A percentile compares a stretch with the other conserved stretches of the same genome.
phyloP scores from a whole-genome alignment of 2,888 invertebrate genomes.

The Caenorhabditis sp. region DNA sequence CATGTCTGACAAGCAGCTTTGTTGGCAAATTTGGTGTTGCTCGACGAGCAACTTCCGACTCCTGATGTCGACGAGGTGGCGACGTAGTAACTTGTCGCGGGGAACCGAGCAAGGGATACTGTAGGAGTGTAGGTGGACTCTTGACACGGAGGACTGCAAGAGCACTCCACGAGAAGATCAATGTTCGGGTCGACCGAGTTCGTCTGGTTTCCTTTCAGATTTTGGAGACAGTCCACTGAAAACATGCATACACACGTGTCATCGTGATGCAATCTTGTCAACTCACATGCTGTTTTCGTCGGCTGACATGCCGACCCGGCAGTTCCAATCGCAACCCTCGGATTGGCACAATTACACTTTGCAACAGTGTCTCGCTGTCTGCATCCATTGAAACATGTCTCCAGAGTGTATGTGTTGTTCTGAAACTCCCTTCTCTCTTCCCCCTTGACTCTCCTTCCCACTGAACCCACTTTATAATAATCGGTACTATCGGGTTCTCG shows the following conservation, averaged over 20 bases:
- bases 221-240: constrained; percentile 70
- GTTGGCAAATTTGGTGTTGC: constrained; percentile 34
- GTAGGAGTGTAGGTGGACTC: constrained; percentile 68
- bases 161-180: constrained; percentile 64
- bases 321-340: constrained; percentile 34
- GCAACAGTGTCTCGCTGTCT: constrained; percentile 65
- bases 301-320: constrained; percentile 52
- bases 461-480: constrained; percentile 53
- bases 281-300: constrained; percentile 46
- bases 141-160: constrained; percentile 68
- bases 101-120: constrained; percentile 68
- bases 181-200: constrained; percentile 65
- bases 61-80: constrained; percentile 61
- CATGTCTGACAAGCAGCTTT: constrained; percentile 59
- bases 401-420: constrained; percentile 69
- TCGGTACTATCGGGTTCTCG: constrained; percentile 48
- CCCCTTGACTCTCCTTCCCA: not conserved
- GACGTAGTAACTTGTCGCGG: constrained; percentile 66
- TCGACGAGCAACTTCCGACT: constrained; percentile 49
- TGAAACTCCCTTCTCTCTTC: constrained; percentile 10
- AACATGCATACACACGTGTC: not conserved
- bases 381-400: constrained; percentile 73
- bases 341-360: constrained; percentile 66
- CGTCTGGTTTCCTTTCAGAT: constrained; percentile 69
- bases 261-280: not conserved